Conservation (phyloP, 2,888 invertebrate species). For the Pandemis heparana region DNA sequence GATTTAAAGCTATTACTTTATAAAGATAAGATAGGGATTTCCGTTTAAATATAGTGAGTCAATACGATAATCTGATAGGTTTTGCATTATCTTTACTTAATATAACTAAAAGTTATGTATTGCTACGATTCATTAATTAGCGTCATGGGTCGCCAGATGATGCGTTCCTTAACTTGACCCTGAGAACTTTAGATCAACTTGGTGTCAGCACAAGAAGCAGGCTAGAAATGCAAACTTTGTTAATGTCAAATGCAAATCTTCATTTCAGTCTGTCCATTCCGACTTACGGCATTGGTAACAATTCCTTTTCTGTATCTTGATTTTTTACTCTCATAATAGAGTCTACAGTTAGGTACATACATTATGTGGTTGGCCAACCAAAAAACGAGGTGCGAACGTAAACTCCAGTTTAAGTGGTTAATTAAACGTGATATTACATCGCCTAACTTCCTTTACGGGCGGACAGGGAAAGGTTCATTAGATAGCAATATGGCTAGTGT, state of each 20-base stretch:
- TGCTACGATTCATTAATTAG: background rate
- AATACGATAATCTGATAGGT: slow-evolving; percentile 17
- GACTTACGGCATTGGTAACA: too few species aligned
- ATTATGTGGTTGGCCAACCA: background rate
- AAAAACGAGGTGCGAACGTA: background rate
- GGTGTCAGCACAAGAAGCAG: too few species aligned
- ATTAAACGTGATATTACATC: background rate
- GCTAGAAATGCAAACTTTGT: too few species aligned
- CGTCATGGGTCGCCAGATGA: background rate
- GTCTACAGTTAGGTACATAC: background rate
- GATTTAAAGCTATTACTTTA: slow-evolving; percentile 15
- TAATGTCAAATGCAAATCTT: too few species aligned
- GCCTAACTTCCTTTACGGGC: slow-evolving; percentile 8
- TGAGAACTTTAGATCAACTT: background rate
- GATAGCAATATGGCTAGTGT: background rate
- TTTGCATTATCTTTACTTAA: slow-evolving; percentile 4
- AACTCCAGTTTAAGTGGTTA: background rate
- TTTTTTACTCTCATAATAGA: too few species aligned
- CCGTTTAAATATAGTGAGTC: slow-evolving; percentile 12
- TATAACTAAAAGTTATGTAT: background rate
- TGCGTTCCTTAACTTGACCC: background rate
- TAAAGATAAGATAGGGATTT: slow-evolving; percentile 19
- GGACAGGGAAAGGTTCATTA: slow-evolving; percentile 15
- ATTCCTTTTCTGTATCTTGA: too few species aligned
- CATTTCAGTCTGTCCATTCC: too few species aligned